phyloP scores from a whole-genome alignment of 2,797 vertebrate species.

The Chromobotia macracanthus region DNA sequence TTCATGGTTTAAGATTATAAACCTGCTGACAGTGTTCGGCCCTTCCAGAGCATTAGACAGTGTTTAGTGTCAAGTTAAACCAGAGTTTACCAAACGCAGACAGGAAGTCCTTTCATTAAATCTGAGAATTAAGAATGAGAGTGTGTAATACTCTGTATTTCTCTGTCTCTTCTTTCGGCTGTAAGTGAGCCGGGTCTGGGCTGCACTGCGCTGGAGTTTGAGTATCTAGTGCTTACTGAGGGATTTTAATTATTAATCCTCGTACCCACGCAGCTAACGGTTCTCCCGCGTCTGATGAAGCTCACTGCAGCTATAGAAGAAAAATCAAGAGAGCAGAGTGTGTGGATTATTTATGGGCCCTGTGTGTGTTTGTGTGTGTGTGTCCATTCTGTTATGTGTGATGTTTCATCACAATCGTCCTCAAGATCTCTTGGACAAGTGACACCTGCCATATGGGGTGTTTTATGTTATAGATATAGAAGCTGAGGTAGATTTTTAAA shows the following conservation, averaged over 20 bases:
- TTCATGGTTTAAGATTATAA: no score
- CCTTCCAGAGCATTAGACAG: background rate
- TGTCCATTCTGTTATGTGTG: background rate
- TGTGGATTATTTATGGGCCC: constrained; percentile 44
- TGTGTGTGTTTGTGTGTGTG: constrained; percentile 9
- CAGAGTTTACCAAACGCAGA: constrained; percentile 12
- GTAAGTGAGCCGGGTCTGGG: constrained; percentile 32
- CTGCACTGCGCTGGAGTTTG: background rate
- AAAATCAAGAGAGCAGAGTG: constrained; percentile 34
- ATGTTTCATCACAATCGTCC: background rate
- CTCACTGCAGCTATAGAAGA: constrained; percentile 20
- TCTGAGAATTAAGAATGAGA: constrained; percentile 40
- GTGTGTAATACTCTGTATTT: background rate
- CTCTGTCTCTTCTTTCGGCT: background rate
- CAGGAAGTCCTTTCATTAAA: constrained; percentile 25
- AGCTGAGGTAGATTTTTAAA: background rate
- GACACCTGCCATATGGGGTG: background rate
- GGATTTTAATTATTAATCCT: constrained; percentile 53
- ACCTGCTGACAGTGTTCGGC: background rate
- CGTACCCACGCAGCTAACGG: constrained; percentile 15
- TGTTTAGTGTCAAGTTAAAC: constrained; percentile 6
- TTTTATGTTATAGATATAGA: constrained; percentile 8
- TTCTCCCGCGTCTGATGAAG: constrained; percentile 10
- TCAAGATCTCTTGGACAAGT: background rate
- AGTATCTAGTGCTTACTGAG: constrained; percentile 25